Conservation (phyloP, 1,140 invertebrate genomes). For the Drosophila malerkotliana region DNA sequence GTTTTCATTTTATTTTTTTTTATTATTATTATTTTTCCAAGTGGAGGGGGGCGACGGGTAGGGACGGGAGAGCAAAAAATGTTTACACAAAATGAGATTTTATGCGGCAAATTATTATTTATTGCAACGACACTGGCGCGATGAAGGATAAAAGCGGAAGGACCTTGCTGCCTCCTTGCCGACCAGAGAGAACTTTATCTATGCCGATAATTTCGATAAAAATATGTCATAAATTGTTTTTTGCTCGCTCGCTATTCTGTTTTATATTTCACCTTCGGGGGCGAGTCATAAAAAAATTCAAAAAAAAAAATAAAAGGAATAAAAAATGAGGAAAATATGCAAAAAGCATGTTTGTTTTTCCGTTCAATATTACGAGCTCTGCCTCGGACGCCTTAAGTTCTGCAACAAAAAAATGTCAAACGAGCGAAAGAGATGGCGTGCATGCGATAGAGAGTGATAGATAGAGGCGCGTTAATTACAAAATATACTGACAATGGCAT, state of each 20-base stretch:
- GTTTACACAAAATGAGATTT: constrained; percentile 56
- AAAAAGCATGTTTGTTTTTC: background rate
- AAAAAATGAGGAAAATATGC: background rate
- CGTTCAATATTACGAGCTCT: no score
- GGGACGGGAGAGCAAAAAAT: constrained; percentile 11
- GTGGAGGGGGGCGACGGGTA: background rate
- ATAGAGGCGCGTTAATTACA: constrained; percentile 37
- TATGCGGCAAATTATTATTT: constrained; percentile 60
- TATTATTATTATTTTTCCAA: background rate
- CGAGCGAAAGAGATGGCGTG: background rate
- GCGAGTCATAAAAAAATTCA: no score
- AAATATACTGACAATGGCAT: constrained; percentile 45
- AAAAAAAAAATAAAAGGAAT: no score
- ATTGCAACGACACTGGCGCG: constrained; percentile 30
- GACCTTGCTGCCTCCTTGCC: background rate
- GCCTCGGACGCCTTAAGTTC: background rate
- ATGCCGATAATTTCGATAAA: constrained; percentile 57
- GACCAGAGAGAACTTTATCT: constrained; percentile 38
- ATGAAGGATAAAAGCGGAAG: background rate
- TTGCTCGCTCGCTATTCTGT: background rate
- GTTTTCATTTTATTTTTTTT: constrained; percentile 14
- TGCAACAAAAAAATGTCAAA: constrained; percentile 24
- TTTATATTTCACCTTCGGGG: constrained; percentile 3
- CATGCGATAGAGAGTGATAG: background rate
- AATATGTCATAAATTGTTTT: constrained; percentile 59